phyloP scores from a whole-genome alignment of 2,113 vertebrate genomes.

The Noturus placidus region DNA sequence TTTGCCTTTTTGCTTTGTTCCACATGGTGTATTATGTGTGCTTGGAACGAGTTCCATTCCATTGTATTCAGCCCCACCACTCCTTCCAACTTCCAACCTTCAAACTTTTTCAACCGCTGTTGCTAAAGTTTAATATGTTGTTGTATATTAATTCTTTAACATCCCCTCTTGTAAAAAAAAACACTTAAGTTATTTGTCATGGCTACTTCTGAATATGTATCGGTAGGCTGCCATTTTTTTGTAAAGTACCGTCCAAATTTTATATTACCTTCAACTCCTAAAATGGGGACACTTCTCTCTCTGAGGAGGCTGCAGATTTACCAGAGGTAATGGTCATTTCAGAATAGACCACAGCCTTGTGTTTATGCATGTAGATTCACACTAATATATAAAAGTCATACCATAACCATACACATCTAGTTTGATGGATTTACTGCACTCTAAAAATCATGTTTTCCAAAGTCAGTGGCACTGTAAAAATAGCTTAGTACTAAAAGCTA shows the following conservation, averaged over 20 bases:
- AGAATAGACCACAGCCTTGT: neutral
- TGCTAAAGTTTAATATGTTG: neutral
- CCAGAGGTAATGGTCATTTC: neutral
- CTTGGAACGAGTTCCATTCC: too few species aligned
- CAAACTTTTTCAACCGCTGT: too few species aligned
- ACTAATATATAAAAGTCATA: neutral
- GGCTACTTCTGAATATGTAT: neutral
- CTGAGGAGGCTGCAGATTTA: neutral
- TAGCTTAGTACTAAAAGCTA: constrained; percentile 2
- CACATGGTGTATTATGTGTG: too few species aligned
- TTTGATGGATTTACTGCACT: neutral
- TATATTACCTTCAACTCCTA: neutral
- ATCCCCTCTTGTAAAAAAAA: neutral
- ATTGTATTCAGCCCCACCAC: too few species aligned
- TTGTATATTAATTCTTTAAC: neutral
- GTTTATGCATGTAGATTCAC: neutral
- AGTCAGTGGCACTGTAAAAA: neutral
- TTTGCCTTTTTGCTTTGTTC: too few species aligned
- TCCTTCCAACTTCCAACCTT: too few species aligned
- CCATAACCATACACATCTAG: neutral
- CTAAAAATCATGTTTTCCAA: neutral
- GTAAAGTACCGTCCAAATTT: neutral
- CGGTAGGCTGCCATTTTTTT: too few species aligned
- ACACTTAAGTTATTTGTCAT: neutral
- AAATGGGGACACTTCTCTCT: neutral